These are phyloP conservation scores for Drosophila repletoides DNA, from an alignment of 1,140 invertebrate species.

Conservation along the genomic window DNA sequence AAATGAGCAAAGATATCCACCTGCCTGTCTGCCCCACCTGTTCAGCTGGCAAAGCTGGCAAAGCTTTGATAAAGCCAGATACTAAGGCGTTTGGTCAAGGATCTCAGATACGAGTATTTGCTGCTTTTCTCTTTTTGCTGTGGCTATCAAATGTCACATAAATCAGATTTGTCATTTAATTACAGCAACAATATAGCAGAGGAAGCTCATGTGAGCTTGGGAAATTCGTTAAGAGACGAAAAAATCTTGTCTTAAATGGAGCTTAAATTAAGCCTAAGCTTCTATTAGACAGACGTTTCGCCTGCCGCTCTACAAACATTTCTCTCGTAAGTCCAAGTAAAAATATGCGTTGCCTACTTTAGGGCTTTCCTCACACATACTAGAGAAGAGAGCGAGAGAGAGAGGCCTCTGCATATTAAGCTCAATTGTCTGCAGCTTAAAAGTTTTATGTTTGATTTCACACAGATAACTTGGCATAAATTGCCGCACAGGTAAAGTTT, in stretches of 20 bases:
- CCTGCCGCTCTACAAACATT: conserved; percentile 24
- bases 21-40: conserved; percentile 9
- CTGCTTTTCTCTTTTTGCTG: conserved; percentile 38
- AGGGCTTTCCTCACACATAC: conserved; percentile 7
- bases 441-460: conserved; percentile 75
- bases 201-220: background rate
- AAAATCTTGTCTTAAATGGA: conserved; percentile 23
- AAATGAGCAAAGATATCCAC: conserved; percentile 45
- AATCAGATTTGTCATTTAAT: conserved; percentile 76
- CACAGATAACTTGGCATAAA: conserved; percentile 73
- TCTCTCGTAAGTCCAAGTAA: conserved; percentile 16
- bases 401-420: conserved; percentile 59
- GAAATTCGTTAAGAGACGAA: conserved; percentile 25
- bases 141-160: conserved; percentile 75
- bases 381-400: background rate
- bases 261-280: conserved; percentile 49
- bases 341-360: conserved; percentile 44
- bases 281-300: conserved; percentile 41
- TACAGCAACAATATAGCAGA: conserved; percentile 30
- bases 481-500: conserved; percentile 72
- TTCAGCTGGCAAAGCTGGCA: conserved; percentile 15
- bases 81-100: conserved; percentile 35
- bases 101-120: conserved; percentile 4
- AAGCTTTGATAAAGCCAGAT: conserved; percentile 29
- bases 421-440: conserved; percentile 74